Conservation (phyloP, 2,797 vertebrate genomes). For the Prunella strophiata region DNA sequence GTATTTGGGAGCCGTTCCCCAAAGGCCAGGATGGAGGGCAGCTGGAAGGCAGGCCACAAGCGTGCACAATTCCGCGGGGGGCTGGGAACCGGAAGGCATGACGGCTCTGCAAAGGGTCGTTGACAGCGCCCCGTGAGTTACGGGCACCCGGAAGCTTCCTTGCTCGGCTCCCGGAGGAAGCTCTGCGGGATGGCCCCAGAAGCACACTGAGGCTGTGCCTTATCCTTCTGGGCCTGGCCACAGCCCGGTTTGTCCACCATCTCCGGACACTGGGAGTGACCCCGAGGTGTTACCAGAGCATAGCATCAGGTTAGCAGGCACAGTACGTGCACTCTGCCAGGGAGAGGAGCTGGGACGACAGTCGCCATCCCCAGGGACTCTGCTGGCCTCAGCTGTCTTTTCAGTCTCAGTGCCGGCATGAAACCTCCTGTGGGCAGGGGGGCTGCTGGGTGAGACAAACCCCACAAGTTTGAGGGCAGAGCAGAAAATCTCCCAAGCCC, state of each 20-base stretch:
- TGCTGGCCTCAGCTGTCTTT: neutral
- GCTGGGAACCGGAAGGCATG: neutral
- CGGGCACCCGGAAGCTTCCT: neutral
- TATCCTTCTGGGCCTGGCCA: neutral
- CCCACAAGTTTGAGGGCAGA: accelerated
- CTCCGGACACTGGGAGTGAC: neutral
- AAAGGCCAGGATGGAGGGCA: neutral
- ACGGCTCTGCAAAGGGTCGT: neutral
- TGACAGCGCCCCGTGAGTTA: accelerated
- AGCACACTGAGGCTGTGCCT: neutral
- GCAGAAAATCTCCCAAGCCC: neutral
- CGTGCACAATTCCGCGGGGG: accelerated
- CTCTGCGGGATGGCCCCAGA: accelerated
- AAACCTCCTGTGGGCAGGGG: accelerated
- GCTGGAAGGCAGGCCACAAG: neutral
- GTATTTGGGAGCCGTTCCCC: neutral
- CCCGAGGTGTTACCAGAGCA: neutral
- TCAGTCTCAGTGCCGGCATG: neutral
- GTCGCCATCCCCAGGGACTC: neutral
- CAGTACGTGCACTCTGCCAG: neutral
- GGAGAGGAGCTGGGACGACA: neutral
- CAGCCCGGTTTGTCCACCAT: accelerated
- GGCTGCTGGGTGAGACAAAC: neutral
- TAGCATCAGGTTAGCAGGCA: neutral
- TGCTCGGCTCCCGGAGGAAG: accelerated